Conservation (phyloP, 92 coral and sea anemone genomes). For the Epizoanthus rinbou region DNA sequence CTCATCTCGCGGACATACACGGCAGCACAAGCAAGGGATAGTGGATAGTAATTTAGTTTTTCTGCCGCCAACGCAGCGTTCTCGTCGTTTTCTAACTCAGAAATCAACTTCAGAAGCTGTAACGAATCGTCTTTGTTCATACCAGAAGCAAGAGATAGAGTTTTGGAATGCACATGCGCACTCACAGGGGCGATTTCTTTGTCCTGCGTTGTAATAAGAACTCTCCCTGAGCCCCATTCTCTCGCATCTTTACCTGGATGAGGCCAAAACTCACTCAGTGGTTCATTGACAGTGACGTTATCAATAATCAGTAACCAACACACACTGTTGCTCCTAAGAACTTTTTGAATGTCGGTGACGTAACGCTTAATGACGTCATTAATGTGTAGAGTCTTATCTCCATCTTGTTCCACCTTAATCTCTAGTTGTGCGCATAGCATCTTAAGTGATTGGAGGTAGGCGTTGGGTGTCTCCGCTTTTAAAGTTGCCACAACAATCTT, state of each 20-base stretch:
- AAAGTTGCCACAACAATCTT: constrained; percentile 72
- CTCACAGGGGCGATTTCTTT: constrained; percentile 66
- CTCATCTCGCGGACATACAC: constrained; percentile 85
- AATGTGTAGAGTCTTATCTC: constrained; percentile 16
- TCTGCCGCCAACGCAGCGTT: constrained; percentile 45
- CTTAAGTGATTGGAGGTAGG: constrained; percentile 70
- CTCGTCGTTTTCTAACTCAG: constrained; percentile 61
- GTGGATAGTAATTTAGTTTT: constrained; percentile 72
- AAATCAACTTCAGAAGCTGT: constrained; percentile 56
- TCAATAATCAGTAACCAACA: constrained; percentile 85
- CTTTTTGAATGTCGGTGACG: constrained; percentile 47
- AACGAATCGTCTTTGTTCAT: constrained; percentile 81
- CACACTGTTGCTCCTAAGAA: constrained; percentile 36
- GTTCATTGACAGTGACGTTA: constrained; percentile 64
- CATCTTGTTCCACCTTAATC: constrained; percentile 30
- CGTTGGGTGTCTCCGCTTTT: constrained; percentile 67
- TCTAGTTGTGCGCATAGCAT: constrained; percentile 55
- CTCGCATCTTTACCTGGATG: constrained; percentile 59
- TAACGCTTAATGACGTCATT: constrained; percentile 42
- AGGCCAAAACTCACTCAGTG: constrained; percentile 79
- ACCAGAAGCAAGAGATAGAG: constrained; percentile 63
- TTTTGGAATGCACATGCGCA: constrained; percentile 65
- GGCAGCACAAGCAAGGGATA: constrained; percentile 92
- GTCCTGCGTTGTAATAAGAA: constrained; percentile 88
- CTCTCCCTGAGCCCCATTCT: constrained; percentile 83